Evolutionary conservation across 2,888 invertebrate genomes (phyloP).

Genomic region (Ommatoiulus sabulosus): DNA sequence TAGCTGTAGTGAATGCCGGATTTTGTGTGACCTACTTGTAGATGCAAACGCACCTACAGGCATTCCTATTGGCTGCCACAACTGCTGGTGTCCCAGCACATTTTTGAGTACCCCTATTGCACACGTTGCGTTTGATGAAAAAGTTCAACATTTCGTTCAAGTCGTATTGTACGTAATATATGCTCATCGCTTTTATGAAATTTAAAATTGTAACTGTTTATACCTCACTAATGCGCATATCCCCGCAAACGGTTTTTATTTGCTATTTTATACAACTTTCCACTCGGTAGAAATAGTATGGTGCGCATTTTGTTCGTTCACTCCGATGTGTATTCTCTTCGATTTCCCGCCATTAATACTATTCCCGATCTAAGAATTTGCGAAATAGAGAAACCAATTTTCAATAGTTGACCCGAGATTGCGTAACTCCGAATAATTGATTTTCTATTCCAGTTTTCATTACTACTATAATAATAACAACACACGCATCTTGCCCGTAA

Average conservation of each 20-base stretch:
- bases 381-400: neutral
- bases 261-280: constrained; percentile 1
- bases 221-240: neutral
- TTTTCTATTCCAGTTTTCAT: neutral
- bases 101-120: neutral
- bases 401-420: neutral
- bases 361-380: neutral
- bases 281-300: neutral
- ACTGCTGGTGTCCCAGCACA: too few species aligned
- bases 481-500: neutral
- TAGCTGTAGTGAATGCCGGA: too few species aligned
- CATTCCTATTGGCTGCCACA: too few species aligned
- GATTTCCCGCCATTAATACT: neutral
- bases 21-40: too few species aligned
- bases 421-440: constrained; percentile 16
- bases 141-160: neutral
- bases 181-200: neutral
- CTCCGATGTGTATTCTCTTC: neutral
- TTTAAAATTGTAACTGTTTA: neutral
- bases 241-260: neutral
- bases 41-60: too few species aligned
- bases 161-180: neutral
- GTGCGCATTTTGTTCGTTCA: neutral
- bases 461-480: neutral
- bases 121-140: neutral